Evolutionary conservation across 1,140 invertebrate species (phyloP), one percentile per base, ranked within the genome.

Genomic region (Drosophila sproati): DNA sequence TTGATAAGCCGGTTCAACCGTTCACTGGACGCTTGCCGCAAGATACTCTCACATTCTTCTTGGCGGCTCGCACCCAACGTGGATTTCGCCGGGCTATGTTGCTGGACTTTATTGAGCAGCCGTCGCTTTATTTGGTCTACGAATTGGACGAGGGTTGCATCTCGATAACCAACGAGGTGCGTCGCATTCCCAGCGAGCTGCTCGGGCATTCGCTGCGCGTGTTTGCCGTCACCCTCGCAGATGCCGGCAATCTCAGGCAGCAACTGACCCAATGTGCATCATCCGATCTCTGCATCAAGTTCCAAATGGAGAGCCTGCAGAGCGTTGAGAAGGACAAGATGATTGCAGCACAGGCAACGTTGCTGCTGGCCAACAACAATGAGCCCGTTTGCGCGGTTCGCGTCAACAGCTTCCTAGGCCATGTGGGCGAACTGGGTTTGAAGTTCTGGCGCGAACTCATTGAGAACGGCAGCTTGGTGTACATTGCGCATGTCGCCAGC

Each of bases 61-160:
- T 83, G 59, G 80, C 83, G 8, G 74, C 85, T 2, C 62, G 41
- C 31, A 89, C 68, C 0, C 35, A 68, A 0, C 3, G 50, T 3
- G 83, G 85, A 29, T 88, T 47, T 55, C 73, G 85, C 0, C 85
- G 83, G 3, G 77, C 67, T 2, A 51, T 89, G 10, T 37, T 88
- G n/a, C n/a, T 88, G 0, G 83, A 78, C 48, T 61, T 37, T 5
- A 67, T 80, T 0, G 60, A 72, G 8, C 0, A 62, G 10, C 57
- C 85, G 0, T 20, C 20, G n/a, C 55, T 54, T 3, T 66, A 8
- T 28, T 83, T 88, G 47, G 74, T 88, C 3, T 88, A 88, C n/a
- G 73, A 89, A 43, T 78, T 89, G 55, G 83, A 88, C 10, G 77
- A 89, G 28, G 83, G 83, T 0, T 28, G 63, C 7, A 47, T 89